Evolutionary conservation across 2,797 vertebrate species (phyloP).

Genomic region (Dendrocincla fuliginosa): DNA sequence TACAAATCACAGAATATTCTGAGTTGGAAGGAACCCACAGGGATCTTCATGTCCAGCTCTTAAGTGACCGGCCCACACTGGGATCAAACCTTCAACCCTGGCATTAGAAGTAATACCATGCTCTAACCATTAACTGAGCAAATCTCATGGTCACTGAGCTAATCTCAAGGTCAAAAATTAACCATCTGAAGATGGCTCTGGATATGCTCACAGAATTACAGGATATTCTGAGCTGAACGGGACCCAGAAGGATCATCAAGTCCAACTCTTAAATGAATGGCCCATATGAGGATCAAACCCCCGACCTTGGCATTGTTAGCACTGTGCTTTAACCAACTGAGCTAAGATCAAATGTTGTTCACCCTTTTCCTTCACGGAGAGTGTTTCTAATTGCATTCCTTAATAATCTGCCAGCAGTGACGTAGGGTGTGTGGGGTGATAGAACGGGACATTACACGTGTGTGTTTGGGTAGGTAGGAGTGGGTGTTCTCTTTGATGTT

Average conservation of each 20-base stretch:
- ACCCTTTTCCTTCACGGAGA: background rate
- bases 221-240: background rate
- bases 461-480: background rate
- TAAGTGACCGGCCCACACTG: background rate
- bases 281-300: background rate
- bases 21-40: background rate
- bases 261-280: background rate
- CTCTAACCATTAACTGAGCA: background rate
- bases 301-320: background rate
- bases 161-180: background rate
- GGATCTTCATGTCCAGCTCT: background rate
- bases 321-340: background rate
- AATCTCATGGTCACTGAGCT: background rate
- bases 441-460: accelerated
- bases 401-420: background rate
- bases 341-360: background rate
- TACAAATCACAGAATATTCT: background rate
- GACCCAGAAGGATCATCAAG: background rate
- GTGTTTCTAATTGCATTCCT: background rate
- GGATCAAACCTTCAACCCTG: background rate
- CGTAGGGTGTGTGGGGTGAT: background rate
- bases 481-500: background rate
- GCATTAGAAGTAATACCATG: background rate
- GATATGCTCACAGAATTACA: background rate
- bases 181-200: background rate